Evolutionary conservation across 2,797 vertebrate species (phyloP), one percentile per base, ranked within the genome.

Genomic region (Columba guinea): DNA sequence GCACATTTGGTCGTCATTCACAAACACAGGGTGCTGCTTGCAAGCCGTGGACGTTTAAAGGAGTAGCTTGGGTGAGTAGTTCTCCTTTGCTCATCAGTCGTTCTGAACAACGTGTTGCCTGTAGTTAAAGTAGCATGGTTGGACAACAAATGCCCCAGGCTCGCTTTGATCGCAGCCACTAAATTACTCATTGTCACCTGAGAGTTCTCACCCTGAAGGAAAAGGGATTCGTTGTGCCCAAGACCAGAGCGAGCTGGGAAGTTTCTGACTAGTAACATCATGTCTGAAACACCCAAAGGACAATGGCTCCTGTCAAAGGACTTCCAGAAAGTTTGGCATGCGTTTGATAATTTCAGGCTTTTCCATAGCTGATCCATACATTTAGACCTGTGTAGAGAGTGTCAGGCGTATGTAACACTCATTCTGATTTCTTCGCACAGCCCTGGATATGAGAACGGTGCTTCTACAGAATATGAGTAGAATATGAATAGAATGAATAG

Each of bases 391-490:
- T 35, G 46, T 6, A 35, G 60, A 41, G 71, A 22, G 32, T 7
- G 12, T 8, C 58, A 83, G 46, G 68, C 27, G 60, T 1, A 0
- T 11, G 6, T 22, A 37, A 3, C 1, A 1, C 3, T 11, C 68
- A 9, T 19, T 53, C 44, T 75, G 68, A 6, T 56, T 83, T 41
- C 53, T 60, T 34, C 11, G 5, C 13, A 0, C 18, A 49, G 23
- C 27, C 14, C 4, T 56, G 60, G 20, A 5, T 21, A 5, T 34
- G 67, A 24, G 60, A 76, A 44, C 27, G 35, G 14, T 67, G 41
- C 8, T 71, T 39, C 11, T 52, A 1, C 23, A 2, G 37, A 37
- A 37, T 37, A 37, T 37, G 37, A 37, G 13, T 37, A 37, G 37
- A 37, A 37, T 37, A 37, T 37, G 10, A 37, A 7, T n/a, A 17